Evolutionary conservation across 2,113 vertebrate genomes (phyloP), one percentile per base, ranked within the genome.

Genomic region (Pangasianodon gigas): DNA sequence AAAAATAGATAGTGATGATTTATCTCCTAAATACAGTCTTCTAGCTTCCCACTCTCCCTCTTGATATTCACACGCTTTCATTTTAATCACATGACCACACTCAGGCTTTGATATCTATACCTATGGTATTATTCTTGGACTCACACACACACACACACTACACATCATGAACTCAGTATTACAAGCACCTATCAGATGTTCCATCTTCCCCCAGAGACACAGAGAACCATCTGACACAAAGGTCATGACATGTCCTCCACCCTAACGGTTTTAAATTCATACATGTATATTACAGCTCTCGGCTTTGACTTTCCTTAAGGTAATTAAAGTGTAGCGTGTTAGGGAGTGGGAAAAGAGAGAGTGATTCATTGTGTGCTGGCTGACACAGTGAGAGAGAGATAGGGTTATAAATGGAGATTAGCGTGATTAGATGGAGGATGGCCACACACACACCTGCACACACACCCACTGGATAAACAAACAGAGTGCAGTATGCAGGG

Each of bases 31-130:
- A 90, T 81, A 51, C 52, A 75, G 60, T 84, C 86, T 90, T 82
- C 46, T 82, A 85, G 67, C 79, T 79, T 88, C 89, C 86, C 81
- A 80, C 87, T 85, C 77, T 44, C 46, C 71, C 71, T 90, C 86
- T 90, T 88, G 81, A 16, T 80, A 77, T 77, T 80, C 71, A 54
- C 60, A 32, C 7, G 6, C 41, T 9, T 21, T 19, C 37, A 56
- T 37, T 54, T 75, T 1, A 87, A 58, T 75, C 69, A 77, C 69
- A 58, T 58, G 32, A 46, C 37, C 37, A 77, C 37, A n/a, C 62
- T 86, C 44, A 51, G 29, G 29, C 84, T 69, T 19, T 32, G 14
- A 86, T 32, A 86, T 69, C 48, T 86, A 86, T 52, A 56, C 7
- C n/a, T 56, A 21, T 32, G 26, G 6, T 18, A 52, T 32, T 51